Evolutionary conservation across 2,113 vertebrate genomes (phyloP).

Genomic region (Polypterus bichir): DNA sequence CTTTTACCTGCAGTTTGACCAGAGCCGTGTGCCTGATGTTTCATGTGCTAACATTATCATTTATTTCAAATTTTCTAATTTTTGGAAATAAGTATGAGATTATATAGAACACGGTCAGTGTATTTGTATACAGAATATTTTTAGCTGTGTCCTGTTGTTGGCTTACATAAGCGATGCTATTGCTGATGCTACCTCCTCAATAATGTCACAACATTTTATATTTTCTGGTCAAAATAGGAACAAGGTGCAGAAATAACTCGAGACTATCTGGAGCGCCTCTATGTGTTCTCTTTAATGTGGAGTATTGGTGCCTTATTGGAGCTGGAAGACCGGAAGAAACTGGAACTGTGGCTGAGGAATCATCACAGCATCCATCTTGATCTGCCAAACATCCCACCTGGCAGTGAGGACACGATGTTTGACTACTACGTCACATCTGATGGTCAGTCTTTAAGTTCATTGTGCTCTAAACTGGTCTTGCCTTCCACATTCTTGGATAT

Average conservation of each 20-base stretch:
- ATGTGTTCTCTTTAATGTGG: constrained; percentile 89
- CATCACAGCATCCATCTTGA: constrained; percentile 45
- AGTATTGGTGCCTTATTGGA: constrained; percentile 78
- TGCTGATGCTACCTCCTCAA: too few species aligned
- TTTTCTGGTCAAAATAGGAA: constrained; percentile 46
- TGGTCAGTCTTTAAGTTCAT: constrained; percentile 46
- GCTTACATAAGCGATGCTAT: too few species aligned
- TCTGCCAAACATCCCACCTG: constrained; percentile 49
- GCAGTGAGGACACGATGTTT: constrained; percentile 66
- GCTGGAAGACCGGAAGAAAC: constrained; percentile 56
- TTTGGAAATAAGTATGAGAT: too few species aligned
- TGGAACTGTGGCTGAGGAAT: constrained; percentile 72
- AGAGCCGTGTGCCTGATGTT: too few species aligned
- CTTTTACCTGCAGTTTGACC: too few species aligned
- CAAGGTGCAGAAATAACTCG: constrained; percentile 57
- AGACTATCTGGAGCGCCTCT: constrained; percentile 69
- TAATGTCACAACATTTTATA: too few species aligned
- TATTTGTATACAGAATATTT: too few species aligned
- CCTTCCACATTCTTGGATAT: background rate
- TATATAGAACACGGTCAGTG: too few species aligned
- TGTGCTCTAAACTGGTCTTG: background rate
- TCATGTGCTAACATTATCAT: too few species aligned
- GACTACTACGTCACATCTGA: constrained; percentile 70
- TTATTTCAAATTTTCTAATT: too few species aligned
- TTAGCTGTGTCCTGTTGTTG: too few species aligned